Conservation (phyloP, 2,797 vertebrate species). For the Sebastes melanostomus region DNA sequence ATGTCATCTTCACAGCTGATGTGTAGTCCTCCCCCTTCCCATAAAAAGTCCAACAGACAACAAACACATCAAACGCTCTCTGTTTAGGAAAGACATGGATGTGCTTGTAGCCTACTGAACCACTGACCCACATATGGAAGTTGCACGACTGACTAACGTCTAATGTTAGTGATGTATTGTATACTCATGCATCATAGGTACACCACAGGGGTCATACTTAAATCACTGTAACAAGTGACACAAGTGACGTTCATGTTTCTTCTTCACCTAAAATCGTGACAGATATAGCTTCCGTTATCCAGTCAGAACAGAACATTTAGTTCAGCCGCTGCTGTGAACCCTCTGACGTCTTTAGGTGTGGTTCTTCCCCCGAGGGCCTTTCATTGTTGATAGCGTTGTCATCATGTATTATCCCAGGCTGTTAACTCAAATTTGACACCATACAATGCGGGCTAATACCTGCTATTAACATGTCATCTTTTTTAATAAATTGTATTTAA, state of each 20-base stretch:
- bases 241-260: neutral
- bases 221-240: neutral
- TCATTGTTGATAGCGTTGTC: neutral
- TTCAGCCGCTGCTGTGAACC: neutral
- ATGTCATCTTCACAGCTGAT: neutral
- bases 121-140: neutral
- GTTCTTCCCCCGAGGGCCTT: neutral
- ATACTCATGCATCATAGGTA: neutral
- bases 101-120: no score
- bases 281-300: neutral
- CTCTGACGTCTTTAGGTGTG: constrained; percentile 8
- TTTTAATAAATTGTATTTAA: neutral
- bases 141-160: neutral
- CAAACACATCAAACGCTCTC: neutral
- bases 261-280: neutral
- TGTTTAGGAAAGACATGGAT: neutral
- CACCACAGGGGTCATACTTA: neutral
- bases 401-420: neutral
- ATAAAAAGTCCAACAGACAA: neutral
- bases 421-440: neutral
- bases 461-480: neutral
- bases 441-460: neutral
- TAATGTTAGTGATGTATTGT: neutral
- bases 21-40: neutral
- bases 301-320: neutral